Conservation (phyloP, 2,888 invertebrate species). For the Argynnis bischoffii region DNA sequence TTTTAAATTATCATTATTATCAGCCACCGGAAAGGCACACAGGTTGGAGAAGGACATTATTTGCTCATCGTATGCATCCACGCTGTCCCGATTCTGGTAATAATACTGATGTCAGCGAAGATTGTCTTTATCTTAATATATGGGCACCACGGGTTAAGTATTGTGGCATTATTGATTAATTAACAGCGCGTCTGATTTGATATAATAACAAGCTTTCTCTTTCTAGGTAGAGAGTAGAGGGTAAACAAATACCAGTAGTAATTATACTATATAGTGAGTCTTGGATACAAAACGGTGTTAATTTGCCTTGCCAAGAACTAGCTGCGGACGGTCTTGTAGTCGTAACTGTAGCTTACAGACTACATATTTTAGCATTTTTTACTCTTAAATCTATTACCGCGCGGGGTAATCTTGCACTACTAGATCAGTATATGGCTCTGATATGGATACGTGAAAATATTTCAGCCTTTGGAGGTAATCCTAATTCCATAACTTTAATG, state of each 20-base stretch:
- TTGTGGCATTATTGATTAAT: conserved; percentile 1
- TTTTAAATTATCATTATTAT: conserved; percentile 18
- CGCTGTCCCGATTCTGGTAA: conserved; percentile 84
- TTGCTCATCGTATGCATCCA: conserved; percentile 87
- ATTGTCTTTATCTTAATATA: conserved; percentile 95
- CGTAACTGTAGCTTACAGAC: conserved; percentile 86
- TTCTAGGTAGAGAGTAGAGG: conserved; percentile 76
- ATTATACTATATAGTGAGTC: conserved; percentile 86
- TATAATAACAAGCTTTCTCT: conserved; percentile 46
- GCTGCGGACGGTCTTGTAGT: conserved; percentile 87
- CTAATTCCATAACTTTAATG: conserved; percentile 88
- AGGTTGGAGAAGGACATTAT: conserved; percentile 87
- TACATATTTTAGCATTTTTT: conserved; percentile 87
- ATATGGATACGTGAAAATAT: conserved; percentile 90
- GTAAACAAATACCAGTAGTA: conserved; percentile 84
- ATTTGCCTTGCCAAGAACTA: conserved; percentile 86
- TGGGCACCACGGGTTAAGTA: conserved; percentile 89
- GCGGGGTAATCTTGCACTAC: conserved; percentile 92
- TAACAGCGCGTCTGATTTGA: conserved; percentile 11
- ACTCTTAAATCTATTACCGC: conserved; percentile 79
- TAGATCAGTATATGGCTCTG: conserved; percentile 92
- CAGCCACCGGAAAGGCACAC: conserved; percentile 86
- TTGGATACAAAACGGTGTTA: conserved; percentile 78
- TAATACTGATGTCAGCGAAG: conserved; percentile 81
- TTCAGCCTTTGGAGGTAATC: conserved; percentile 90